These are phyloP conservation scores for Caradrina kadenii DNA, from an alignment of 2,888 invertebrate genomes.

Conservation along the genomic window DNA sequence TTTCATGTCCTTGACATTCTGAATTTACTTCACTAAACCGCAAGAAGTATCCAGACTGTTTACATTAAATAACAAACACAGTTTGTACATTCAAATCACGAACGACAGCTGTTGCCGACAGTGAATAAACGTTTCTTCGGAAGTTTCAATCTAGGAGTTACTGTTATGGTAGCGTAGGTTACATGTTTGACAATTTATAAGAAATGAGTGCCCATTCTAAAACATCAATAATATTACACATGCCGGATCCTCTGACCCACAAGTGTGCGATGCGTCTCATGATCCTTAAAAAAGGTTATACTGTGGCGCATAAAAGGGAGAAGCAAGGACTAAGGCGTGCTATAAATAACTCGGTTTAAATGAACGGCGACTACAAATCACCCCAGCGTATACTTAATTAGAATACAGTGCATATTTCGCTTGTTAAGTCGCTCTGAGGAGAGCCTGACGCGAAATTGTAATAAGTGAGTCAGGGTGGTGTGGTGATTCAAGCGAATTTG, in stretches of 20 bases:
- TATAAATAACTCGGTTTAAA: slow-evolving; percentile 74
- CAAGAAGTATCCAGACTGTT: slow-evolving; percentile 31
- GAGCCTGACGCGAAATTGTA: slow-evolving; percentile 42
- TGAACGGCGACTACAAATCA: slow-evolving; percentile 71
- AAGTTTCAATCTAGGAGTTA: background rate
- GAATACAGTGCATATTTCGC: slow-evolving; percentile 67
- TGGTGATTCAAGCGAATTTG: slow-evolving; percentile 9
- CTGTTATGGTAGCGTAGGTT: background rate
- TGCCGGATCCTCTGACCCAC: slow-evolving; percentile 15
- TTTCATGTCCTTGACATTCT: slow-evolving; percentile 44
- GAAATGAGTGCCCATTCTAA: background rate
- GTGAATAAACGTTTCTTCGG: background rate
- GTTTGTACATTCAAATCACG: slow-evolving; percentile 16
- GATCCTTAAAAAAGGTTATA: slow-evolving; percentile 63
- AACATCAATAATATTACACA: slow-evolving; percentile 1
- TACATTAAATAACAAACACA: slow-evolving; percentile 32
- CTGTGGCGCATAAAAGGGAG: slow-evolving; percentile 45
- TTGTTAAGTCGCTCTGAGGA: slow-evolving; percentile 54
- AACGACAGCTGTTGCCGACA: slow-evolving; percentile 22
- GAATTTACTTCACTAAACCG: slow-evolving; percentile 23
- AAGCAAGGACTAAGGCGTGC: slow-evolving; percentile 61
- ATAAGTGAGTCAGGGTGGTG: slow-evolving; percentile 40
- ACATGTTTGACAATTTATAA: background rate
- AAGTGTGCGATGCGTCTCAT: slow-evolving; percentile 42
- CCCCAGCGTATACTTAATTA: slow-evolving; percentile 70